Percentiles rank a stretch among this genome's conserved stretches.
Evolutionary conservation across 2,113 vertebrate genomes (phyloP).

Genomic region (Apodemus speciosus): DNA sequence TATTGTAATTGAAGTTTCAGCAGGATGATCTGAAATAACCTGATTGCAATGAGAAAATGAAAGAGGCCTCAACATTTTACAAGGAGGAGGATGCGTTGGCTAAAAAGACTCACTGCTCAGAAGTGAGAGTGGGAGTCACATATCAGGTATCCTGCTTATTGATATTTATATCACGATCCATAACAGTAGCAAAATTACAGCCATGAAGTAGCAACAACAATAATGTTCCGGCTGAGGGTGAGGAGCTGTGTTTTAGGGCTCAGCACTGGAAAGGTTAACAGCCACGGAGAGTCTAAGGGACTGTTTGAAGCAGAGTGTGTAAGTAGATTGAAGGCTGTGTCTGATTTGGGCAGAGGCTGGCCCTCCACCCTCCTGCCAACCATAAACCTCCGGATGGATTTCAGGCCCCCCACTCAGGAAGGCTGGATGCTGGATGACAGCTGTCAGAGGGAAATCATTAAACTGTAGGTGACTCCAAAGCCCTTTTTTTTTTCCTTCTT

Average conservation of each 20-base stretch:
- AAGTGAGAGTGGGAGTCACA: neutral
- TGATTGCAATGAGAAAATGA: neutral
- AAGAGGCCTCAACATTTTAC: neutral
- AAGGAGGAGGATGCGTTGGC: slow-evolving; percentile 4
- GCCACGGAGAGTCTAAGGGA: neutral
- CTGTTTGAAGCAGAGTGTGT: neutral
- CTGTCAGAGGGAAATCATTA: slow-evolving; percentile 21
- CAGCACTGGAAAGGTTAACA: too few species aligned
- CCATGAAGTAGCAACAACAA: neutral
- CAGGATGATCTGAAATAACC: neutral
- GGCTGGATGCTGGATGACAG: neutral
- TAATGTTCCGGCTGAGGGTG: neutral
- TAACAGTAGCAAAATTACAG: neutral
- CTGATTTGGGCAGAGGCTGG: slow-evolving; percentile 48
- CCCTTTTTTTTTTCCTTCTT: neutral
- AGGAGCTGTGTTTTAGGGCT: neutral
- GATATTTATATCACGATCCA: neutral
- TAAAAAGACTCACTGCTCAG: neutral
- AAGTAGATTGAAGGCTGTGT: slow-evolving; percentile 61
- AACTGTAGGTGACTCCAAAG: slow-evolving; percentile 15
- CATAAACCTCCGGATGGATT: slow-evolving; percentile 1
- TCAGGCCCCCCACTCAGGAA: neutral
- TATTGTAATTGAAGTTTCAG: neutral
- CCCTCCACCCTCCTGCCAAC: slow-evolving; percentile 41
- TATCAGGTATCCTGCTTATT: neutral